Evolutionary conservation across 2,888 invertebrate species (phyloP).

Genomic region (Geophilus truncorum): DNA sequence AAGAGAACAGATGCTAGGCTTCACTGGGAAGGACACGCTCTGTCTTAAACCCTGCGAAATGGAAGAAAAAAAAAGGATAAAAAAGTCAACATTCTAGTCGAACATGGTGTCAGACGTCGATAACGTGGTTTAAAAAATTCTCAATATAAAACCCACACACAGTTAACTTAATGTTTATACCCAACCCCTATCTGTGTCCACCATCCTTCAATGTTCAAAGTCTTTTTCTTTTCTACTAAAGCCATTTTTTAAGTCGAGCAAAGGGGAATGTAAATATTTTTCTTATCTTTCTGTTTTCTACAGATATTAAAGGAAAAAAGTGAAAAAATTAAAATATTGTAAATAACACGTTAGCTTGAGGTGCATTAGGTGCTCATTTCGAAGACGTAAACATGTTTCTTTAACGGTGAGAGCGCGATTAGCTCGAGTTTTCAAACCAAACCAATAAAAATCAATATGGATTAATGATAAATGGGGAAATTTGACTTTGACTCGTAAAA

Average conservation of each 20-base stretch:
- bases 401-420: not conserved
- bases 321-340: not conserved
- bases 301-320: not conserved
- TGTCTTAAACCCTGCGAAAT: not conserved
- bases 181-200: not conserved
- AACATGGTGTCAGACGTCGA: not conserved
- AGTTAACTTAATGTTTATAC: not conserved
- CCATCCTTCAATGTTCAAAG: not conserved
- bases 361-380: too few species aligned
- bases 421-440: not conserved
- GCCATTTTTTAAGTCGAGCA: too few species aligned
- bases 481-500: too few species aligned
- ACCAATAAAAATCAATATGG: not conserved
- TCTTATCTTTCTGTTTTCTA: not conserved
- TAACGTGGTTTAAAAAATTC: not conserved
- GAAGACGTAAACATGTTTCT: not conserved
- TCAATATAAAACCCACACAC: not conserved
- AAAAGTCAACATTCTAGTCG: not conserved
- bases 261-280: not conserved
- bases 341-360: not conserved
- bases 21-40: not conserved
- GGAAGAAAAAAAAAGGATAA: not conserved
- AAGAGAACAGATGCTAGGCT: conserved; percentile 10
- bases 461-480: too few species aligned
- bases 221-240: not conserved